Percentiles rank a stretch among this genome's conserved stretches.
Conservation (phyloP, 2,888 invertebrate species). For the Neocrepidodera transversa region DNA sequence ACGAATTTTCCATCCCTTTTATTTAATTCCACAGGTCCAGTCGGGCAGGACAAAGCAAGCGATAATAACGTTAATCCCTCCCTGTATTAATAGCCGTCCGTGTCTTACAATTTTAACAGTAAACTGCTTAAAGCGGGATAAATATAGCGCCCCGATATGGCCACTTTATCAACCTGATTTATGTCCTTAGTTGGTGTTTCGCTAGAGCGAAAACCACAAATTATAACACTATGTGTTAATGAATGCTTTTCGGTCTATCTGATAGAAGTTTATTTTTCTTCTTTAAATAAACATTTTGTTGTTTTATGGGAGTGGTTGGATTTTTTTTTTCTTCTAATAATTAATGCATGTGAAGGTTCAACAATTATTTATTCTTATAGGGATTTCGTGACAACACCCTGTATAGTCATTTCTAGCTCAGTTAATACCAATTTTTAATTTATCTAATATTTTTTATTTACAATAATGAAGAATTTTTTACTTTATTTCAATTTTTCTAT, state of each 20-base stretch:
- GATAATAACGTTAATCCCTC: conserved; percentile 33
- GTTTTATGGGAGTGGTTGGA: too few relatives aligned
- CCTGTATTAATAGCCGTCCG: conserved; percentile 26
- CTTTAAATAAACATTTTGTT: too few relatives aligned
- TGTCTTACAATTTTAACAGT: conserved; percentile 32
- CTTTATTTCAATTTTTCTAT: too few relatives aligned
- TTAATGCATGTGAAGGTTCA: too few relatives aligned
- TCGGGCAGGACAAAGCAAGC: conserved; percentile 28
- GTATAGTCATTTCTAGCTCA: too few relatives aligned
- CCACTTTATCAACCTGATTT: conserved; percentile 36
- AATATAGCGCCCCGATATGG: conserved; percentile 31
- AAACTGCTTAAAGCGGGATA: conserved; percentile 32
- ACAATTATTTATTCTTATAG: too few relatives aligned
- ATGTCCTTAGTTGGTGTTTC: conserved; percentile 14
- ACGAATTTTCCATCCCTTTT: conserved; percentile 11
- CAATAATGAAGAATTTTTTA: too few relatives aligned
- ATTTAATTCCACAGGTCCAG: conserved; percentile 23
- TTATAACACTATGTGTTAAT: conserved; percentile 27
- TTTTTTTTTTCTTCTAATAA: too few relatives aligned
- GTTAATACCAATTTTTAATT: too few relatives aligned
- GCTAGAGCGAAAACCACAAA: conserved; percentile 27
- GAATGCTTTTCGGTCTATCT: conserved; percentile 23
- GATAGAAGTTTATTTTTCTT: conserved; percentile 20
- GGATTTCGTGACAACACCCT: too few relatives aligned
- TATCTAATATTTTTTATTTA: too few relatives aligned